These are phyloP conservation scores for Tineola bisselliella DNA, from an alignment of 2,888 invertebrate species.

Conservation along the genomic window DNA sequence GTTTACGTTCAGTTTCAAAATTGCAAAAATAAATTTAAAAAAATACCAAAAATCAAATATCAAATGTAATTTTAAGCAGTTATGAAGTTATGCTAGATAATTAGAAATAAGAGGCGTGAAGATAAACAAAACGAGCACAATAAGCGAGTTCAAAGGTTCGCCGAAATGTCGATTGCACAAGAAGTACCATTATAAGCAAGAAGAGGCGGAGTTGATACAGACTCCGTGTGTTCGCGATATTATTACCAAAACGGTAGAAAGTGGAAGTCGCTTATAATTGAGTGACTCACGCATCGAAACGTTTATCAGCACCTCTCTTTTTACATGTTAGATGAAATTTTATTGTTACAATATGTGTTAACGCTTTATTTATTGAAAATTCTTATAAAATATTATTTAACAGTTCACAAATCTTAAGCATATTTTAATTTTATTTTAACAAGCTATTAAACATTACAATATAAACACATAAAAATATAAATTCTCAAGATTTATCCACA, in stretches of 20 bases:
- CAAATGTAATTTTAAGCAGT: too few relatives aligned
- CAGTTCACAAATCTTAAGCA: too few relatives aligned
- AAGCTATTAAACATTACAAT: too few relatives aligned
- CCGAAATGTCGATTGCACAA: background rate
- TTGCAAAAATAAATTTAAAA: too few relatives aligned
- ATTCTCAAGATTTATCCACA: background rate
- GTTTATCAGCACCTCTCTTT: slow-evolving; percentile 23
- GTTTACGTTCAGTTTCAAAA: too few relatives aligned
- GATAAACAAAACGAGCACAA: background rate
- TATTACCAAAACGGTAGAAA: slow-evolving; percentile 41
- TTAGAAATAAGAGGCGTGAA: background rate
- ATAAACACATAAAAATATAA: too few relatives aligned
- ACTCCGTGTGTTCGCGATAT: slow-evolving; percentile 27
- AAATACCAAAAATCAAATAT: too few relatives aligned
- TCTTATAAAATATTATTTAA: too few relatives aligned
- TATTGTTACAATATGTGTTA: too few relatives aligned
- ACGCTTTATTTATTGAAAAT: too few relatives aligned
- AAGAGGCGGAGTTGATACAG: background rate
- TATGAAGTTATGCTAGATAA: too few relatives aligned
- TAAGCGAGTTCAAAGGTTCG: background rate
- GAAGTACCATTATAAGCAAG: background rate
- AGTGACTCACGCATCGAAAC: slow-evolving; percentile 37
- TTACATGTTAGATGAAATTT: background rate
- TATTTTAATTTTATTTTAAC: too few relatives aligned
- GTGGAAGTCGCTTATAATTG: slow-evolving; percentile 32